Evolutionary conservation across 2,113 vertebrate genomes (phyloP).

Genomic region (Drymodes brunneopygia): DNA sequence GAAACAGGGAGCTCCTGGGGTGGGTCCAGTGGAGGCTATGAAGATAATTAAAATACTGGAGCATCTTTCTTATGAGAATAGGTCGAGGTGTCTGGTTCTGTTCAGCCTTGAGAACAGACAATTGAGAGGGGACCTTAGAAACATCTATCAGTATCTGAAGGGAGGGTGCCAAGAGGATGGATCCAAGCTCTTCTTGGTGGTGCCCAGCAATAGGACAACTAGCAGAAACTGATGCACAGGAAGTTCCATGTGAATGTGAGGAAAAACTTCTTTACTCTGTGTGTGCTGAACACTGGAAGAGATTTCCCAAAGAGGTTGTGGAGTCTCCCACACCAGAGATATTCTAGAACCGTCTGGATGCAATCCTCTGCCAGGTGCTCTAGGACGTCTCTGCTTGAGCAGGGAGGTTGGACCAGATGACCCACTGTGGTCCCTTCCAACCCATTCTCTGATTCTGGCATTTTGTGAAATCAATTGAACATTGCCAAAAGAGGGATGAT

Average conservation of each 20-base stretch:
- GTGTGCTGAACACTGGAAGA: not conserved
- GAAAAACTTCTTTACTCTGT: not conserved
- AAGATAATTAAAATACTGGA: not conserved
- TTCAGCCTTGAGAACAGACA: not conserved
- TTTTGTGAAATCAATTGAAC: not conserved
- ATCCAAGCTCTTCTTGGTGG: not conserved
- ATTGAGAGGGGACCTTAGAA: not conserved
- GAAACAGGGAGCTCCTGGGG: not conserved
- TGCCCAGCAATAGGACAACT: not conserved
- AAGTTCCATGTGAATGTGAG: rapidly evolving
- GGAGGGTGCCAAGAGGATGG: not conserved
- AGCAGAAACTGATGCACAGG: not conserved
- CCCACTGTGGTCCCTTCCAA: not conserved
- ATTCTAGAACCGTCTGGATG: not conserved
- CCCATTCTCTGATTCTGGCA: not conserved
- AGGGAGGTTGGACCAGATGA: not conserved
- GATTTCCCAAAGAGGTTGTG: not conserved
- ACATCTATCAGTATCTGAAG: not conserved
- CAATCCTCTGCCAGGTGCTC: not conserved
- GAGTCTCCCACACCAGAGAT: not conserved
- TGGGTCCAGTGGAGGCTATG: not conserved
- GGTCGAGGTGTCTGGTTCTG: not conserved
- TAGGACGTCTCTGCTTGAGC: not conserved
- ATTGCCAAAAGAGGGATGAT: not conserved
- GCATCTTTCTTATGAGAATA: not conserved